These are phyloP conservation scores for Heliconius hermathena DNA, from an alignment of 1,140 invertebrate species.

Conservation along the genomic window DNA sequence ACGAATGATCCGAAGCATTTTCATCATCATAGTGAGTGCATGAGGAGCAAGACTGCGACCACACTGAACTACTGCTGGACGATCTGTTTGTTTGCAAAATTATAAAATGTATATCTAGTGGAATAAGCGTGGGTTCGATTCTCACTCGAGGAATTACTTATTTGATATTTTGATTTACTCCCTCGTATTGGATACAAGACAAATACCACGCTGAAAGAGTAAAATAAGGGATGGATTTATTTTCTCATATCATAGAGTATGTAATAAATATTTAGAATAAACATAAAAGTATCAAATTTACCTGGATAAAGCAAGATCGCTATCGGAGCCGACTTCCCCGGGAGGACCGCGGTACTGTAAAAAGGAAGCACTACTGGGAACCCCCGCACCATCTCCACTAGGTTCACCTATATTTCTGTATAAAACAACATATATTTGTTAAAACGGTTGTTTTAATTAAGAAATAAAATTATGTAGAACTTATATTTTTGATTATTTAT, in stretches of 20 bases:
- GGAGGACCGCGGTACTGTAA: conserved; percentile 76
- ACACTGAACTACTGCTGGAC: conserved; percentile 65
- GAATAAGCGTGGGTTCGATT: background rate
- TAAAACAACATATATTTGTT: background rate
- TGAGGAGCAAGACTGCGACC: conserved; percentile 76
- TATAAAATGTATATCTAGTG: too few relatives aligned
- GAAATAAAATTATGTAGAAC: too few relatives aligned
- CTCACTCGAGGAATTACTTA: background rate
- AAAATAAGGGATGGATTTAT: too few relatives aligned
- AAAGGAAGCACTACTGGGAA: conserved; percentile 73
- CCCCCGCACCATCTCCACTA: conserved; percentile 13
- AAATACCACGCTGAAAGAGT: background rate
- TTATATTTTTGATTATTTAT: too few relatives aligned
- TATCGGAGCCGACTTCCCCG: conserved; percentile 76
- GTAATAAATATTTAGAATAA: too few relatives aligned
- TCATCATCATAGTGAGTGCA: conserved; percentile 75
- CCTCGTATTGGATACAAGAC: background rate
- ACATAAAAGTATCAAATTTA: conserved; percentile 24
- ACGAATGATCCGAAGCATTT: conserved; percentile 61
- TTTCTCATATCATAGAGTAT: too few relatives aligned
- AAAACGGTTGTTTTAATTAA: background rate
- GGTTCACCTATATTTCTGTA: conserved; percentile 23
- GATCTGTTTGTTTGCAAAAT: conserved; percentile 46
- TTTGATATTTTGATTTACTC: background rate
- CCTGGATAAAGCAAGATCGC: conserved; percentile 73